Evolutionary conservation across 2,797 vertebrate species (phyloP), one percentile per base, ranked within the genome.

Genomic region (Cephalopachus bancanus): DNA sequence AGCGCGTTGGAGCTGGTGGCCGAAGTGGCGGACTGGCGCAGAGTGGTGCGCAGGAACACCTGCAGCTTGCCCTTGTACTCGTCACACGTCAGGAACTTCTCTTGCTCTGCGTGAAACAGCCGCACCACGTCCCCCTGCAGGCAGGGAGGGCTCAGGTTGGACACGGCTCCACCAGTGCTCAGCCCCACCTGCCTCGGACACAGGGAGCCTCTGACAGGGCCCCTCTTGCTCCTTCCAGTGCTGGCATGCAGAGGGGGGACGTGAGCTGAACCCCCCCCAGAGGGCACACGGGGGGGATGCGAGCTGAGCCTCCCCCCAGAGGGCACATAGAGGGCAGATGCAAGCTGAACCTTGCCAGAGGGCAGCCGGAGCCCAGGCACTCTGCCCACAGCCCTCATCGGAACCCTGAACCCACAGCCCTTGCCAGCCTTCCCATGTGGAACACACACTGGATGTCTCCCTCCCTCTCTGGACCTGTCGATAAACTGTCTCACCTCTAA

Each of bases 1-100:
- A 99, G 99, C 19, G 99, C 99, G 2, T 99, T 99, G 98, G 99
- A 99, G 98, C 99, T 99, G 97, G 99, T 99, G 44, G 99, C 99
- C 0, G 99, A 99, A 22, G 99, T 99, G 17, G 99, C 99, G 0
- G 99, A 99, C 97, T 99, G 99, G 17, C 99, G 98, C 96, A 99
- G 98, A 0, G 99, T 99, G 78, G 99, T 99, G 3, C 99, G 98
- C 7, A 99, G 99, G 97, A 99, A 99, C 20, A 99, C 99, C 7
- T 99, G 99, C 20, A 99, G 98, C 94, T 99, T 99, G 97, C 98
- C 98, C 93, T 99, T 99, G 98, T 99, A 99, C 97, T 99, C 99
- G 0, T 99, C 99, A 0, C 99, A 99, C 0, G 99, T 99, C 95
- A 99, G 98, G 97, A 99, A 99, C 98, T 99, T 99, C 97, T 99